Conservation (phyloP, 1,140 invertebrate genomes). For the Augochlora pura region DNA sequence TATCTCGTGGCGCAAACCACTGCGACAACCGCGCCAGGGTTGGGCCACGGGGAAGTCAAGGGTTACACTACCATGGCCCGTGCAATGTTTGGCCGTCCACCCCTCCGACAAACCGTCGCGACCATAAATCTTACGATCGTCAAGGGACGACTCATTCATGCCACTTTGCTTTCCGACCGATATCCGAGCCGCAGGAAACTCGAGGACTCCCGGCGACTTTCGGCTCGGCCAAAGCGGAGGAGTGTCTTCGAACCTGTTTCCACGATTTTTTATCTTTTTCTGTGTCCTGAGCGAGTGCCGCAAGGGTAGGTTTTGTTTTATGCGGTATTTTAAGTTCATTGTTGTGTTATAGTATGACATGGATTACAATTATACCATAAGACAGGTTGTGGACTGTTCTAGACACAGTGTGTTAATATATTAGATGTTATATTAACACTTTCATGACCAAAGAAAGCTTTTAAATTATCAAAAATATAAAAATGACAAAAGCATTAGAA, state of each 20-base stretch:
- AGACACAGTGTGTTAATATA: too few species aligned
- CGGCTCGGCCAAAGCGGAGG: slow-evolving; percentile 27
- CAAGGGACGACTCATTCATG: slow-evolving; percentile 78
- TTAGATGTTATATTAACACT: too few species aligned
- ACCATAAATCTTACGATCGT: slow-evolving; percentile 79
- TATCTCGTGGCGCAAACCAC: slow-evolving; percentile 41
- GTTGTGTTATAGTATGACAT: too few species aligned
- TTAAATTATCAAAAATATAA: too few species aligned
- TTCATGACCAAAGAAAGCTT: too few species aligned
- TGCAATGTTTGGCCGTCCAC: slow-evolving; percentile 61
- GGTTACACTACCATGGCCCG: slow-evolving; percentile 67
- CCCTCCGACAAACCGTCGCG: slow-evolving; percentile 57
- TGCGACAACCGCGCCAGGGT: slow-evolving; percentile 37
- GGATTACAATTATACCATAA: too few species aligned
- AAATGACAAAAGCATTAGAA: too few species aligned
- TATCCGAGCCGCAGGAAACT: slow-evolving; percentile 61
- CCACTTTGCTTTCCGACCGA: slow-evolving; percentile 74
- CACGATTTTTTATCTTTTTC: not conserved
- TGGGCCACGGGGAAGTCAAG: slow-evolving; percentile 71
- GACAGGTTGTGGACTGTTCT: too few species aligned
- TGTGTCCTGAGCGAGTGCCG: too few species aligned
- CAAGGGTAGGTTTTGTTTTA: too few species aligned
- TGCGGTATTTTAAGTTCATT: too few species aligned
- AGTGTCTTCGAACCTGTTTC: slow-evolving; percentile 9
- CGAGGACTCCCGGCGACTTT: slow-evolving; percentile 54